Evolutionary conservation across 2,113 vertebrate genomes (phyloP), one percentile per base, ranked within the genome.

Genomic region (Jaculus jaculus): DNA sequence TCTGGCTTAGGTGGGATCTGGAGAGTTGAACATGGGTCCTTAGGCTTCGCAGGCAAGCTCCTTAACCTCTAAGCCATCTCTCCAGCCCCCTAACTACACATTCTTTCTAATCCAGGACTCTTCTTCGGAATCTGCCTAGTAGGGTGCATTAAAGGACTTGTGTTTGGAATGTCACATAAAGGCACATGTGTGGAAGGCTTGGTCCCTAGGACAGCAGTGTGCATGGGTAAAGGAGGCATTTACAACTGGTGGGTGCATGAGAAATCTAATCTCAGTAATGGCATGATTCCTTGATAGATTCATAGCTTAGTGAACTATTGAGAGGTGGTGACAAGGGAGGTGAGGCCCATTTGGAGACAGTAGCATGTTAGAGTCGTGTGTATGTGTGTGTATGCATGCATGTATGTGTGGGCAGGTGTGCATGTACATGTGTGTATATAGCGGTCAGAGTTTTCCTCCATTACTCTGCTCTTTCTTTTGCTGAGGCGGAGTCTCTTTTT

Each of bases 11-110:
- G n/a, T n/a, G n/a, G n/a, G n/a, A n/a, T n/a, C n/a, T n/a, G n/a
- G n/a, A n/a, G n/a, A n/a, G n/a, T n/a, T n/a, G n/a, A n/a, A n/a
- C n/a, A n/a, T n/a, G n/a, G n/a, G n/a, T n/a, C n/a, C n/a, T n/a
- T n/a, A n/a, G n/a, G n/a, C n/a, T n/a, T n/a, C n/a, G n/a, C n/a
- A n/a, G n/a, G n/a, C n/a, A n/a, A n/a, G n/a, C n/a, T n/a, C n/a
- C n/a, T n/a, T n/a, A n/a, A n/a, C n/a, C n/a, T n/a, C n/a, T n/a
- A n/a, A n/a, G n/a, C n/a, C n/a, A n/a, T n/a, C n/a, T n/a, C n/a
- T n/a, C n/a, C n/a, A n/a, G n/a, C 0, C 12, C 18, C 89, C 28
- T 5, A 2, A 9, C 20, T 54, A 20, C 13, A 7, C 2, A 6
- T 21, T 42, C 42, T 39, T n/a, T 51, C 32, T 30, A 39, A 77